Evolutionary conservation across 2,797 vertebrate species (phyloP), one percentile per base, ranked within the genome.

Genomic region (Enteromius paludinosus): DNA sequence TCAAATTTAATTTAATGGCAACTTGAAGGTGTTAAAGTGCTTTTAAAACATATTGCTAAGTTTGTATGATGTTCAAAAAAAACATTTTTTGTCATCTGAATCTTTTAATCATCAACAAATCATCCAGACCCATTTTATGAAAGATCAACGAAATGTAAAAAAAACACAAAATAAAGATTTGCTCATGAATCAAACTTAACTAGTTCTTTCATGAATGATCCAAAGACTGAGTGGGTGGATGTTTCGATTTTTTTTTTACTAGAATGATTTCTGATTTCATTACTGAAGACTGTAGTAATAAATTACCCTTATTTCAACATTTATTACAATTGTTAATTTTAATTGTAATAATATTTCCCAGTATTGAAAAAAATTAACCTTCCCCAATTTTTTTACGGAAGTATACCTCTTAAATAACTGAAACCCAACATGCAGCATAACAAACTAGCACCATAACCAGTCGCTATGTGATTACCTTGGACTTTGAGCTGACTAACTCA

Each of bases 401-500:
- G 3, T 56, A 3, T 35, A 54, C 0, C 49, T 74, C 49, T 23
- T n/a, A 52, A 20, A 47, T 64, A 62, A 43, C n/a, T 54, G 15
- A 78, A 33, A 65, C 12, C 4, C 8, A 30, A 47, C 49, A 43
- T 23, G 33, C 41, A n/a, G 12, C 18, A 52, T 33, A 62, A 23
- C 25, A 74, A 65, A 59, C 20, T 15, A 7, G 49, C 71, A 41
- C 5, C 30, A 43, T 30, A 65, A 74, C 30, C 5, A 11, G 20
- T 52, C 15, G 2, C 5, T 17, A 14, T 25, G 30, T 43, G 20
- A 61, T 20, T 88, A 88, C 89, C 89, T 91, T 94, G 86, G 89
- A 88, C 92, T 88, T 94, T 87, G 93, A 93, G 76, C 93, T 93
- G 76, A 93, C 89, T 83, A 96, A 86, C 85, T 96, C 94, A 35